Conservation (phyloP, 64 coral and sea anemone genomes). For the Pocillopora damicornis region DNA sequence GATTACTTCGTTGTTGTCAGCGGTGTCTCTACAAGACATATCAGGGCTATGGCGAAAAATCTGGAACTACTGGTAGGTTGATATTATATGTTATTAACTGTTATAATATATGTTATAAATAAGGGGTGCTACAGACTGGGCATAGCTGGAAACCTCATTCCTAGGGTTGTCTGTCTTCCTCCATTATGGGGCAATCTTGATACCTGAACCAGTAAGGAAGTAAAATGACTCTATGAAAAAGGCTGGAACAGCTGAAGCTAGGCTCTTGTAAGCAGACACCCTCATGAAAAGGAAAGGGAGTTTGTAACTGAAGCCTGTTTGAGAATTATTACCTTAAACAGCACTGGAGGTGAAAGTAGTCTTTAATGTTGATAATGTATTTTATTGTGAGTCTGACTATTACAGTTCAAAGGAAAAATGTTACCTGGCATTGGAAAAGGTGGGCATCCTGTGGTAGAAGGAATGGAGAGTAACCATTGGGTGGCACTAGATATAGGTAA, state of each 20-base stretch:
- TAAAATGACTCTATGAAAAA: too few species aligned
- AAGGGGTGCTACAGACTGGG: neutral
- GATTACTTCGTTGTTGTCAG: conserved; percentile 96
- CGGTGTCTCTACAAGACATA: conserved; percentile 81
- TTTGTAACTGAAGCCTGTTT: too few species aligned
- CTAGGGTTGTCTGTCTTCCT: too few species aligned
- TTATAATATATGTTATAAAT: neutral
- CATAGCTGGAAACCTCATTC: neutral
- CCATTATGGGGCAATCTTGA: too few species aligned
- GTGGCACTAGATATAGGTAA: conserved; percentile 89
- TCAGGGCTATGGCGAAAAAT: conserved; percentile 92
- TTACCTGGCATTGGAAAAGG: conserved; percentile 72
- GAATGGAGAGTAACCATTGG: conserved; percentile 84
- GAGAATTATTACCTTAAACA: too few species aligned
- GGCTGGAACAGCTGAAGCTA: too few species aligned
- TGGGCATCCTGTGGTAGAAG: conserved; percentile 79
- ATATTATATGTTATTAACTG: neutral
- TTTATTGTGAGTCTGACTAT: neutral
- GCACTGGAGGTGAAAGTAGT: too few species aligned
- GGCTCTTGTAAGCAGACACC: too few species aligned
- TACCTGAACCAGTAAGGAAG: too few species aligned
- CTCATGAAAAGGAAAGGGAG: too few species aligned
- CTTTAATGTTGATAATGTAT: neutral
- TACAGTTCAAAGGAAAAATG: conserved; percentile 71
- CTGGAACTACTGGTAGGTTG: conserved; percentile 71